These are phyloP conservation scores for Geotrupes spiniger DNA, from an alignment of 2,888 invertebrate species.

Conservation along the genomic window DNA sequence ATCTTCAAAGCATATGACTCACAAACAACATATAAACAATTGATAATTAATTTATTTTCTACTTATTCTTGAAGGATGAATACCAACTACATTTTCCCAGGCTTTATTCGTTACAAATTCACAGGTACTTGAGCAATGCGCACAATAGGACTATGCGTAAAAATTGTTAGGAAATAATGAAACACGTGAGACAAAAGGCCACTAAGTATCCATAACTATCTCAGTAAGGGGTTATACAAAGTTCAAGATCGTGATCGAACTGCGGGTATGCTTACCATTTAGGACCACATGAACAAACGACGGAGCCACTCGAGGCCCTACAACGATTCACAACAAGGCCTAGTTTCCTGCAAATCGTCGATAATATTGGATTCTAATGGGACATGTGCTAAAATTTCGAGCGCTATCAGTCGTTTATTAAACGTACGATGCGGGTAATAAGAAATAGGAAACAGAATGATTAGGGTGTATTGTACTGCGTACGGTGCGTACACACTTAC, in stretches of 20 bases:
- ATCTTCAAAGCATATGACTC: too few species aligned
- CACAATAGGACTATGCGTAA: too few species aligned
- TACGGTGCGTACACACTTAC: slow-evolving; percentile 10
- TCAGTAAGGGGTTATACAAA: slow-evolving; percentile 15
- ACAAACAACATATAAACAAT: too few species aligned
- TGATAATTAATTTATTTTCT: too few species aligned
- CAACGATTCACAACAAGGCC: not conserved
- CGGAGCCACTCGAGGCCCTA: not conserved
- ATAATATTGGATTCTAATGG: slow-evolving; percentile 2
- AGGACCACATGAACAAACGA: slow-evolving; percentile 6
- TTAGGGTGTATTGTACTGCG: slow-evolving; percentile 9
- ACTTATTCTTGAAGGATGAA: too few species aligned
- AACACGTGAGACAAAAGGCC: slow-evolving; percentile 1
- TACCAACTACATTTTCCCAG: too few species aligned
- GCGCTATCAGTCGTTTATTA: slow-evolving; percentile 1
- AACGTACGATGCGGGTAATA: slow-evolving; percentile 17
- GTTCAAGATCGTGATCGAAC: slow-evolving; percentile 8
- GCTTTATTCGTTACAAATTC: too few species aligned
- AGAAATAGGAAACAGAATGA: slow-evolving; percentile 17
- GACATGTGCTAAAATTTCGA: slow-evolving; percentile 6
- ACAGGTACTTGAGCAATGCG: too few species aligned
- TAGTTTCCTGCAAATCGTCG: not conserved
- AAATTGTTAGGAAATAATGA: not conserved
- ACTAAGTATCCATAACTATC: not conserved
- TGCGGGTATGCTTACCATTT: slow-evolving; percentile 16